phyloP scores from a whole-genome alignment of 2,888 invertebrate species.

The Drosophila pullipes region DNA sequence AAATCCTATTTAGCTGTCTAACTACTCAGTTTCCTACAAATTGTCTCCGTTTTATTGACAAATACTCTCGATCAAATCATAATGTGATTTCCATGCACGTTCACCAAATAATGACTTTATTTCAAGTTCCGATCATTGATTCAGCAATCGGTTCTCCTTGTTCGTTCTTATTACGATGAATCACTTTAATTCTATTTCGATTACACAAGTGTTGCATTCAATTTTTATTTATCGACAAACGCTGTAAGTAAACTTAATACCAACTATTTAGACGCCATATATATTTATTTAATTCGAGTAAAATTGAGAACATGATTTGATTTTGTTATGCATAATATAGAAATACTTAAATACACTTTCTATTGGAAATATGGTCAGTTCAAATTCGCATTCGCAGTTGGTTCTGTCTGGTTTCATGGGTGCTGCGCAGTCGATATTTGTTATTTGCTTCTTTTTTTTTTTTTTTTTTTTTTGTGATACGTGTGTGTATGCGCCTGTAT shows the following conservation, averaged over 20 bases:
- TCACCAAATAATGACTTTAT: neutral
- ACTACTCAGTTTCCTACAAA: neutral
- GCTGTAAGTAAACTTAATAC: neutral
- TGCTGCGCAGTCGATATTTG: constrained; percentile 29
- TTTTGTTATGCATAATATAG: neutral
- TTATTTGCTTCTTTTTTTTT: constrained; percentile 36
- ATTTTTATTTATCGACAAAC: neutral
- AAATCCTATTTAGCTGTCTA: neutral
- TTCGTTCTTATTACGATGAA: neutral
- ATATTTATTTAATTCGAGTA: neutral
- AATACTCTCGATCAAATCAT: neutral
- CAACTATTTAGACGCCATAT: neutral
- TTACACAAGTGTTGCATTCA: neutral
- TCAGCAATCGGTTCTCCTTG: neutral
- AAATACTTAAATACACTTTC: neutral
- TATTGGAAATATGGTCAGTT: neutral
- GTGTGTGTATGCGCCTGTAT: neutral
- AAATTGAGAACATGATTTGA: neutral
- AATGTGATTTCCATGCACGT: neutral
- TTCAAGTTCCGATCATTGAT: neutral
- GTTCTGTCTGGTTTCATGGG: constrained; percentile 15
- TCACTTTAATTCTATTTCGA: neutral
- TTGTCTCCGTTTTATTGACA: neutral
- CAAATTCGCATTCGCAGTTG: constrained; percentile 21
- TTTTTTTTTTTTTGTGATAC: constrained; percentile 11